These are phyloP conservation scores for Pelodiscus sinensis DNA, from an alignment of 2,113 vertebrate species.

Conservation along the genomic window DNA sequence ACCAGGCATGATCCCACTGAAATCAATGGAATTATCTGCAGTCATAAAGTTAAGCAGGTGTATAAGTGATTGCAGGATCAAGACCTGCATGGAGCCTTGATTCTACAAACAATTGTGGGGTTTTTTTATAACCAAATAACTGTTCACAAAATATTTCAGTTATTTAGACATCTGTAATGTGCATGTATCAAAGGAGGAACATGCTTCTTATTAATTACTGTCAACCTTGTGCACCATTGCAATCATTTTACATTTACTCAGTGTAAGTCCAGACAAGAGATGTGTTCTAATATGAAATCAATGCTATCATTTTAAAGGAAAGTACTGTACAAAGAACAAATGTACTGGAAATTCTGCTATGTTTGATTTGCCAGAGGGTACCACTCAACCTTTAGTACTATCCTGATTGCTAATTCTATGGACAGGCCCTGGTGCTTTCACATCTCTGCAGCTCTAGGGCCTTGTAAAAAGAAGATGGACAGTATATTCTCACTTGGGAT, in stretches of 20 bases:
- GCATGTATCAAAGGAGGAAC: slow-evolving; percentile 51
- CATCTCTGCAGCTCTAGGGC: not conserved
- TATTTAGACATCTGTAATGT: slow-evolving; percentile 49
- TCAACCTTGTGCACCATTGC: slow-evolving; percentile 47
- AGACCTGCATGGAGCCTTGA: not conserved
- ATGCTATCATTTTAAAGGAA: slow-evolving; percentile 19
- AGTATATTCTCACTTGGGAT: not conserved
- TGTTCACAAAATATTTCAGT: slow-evolving; percentile 62
- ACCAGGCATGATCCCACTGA: not conserved
- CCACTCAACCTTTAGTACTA: not conserved
- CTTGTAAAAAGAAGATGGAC: not conserved
- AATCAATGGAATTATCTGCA: not conserved
- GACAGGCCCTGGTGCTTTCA: not conserved
- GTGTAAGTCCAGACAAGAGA: slow-evolving; percentile 55
- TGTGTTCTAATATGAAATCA: slow-evolving; percentile 46
- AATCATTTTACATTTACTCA: slow-evolving; percentile 40
- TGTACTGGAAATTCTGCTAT: not conserved
- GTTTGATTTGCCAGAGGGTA: not conserved
- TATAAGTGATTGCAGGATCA: not conserved
- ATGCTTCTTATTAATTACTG: slow-evolving; percentile 57
- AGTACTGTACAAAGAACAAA: slow-evolving; percentile 39
- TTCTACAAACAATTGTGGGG: slow-evolving; percentile 7
- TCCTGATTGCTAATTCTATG: not conserved
- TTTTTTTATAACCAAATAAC: slow-evolving; percentile 38
- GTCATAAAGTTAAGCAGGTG: not conserved